These are phyloP conservation scores for Rhysida immarginata DNA, from an alignment of 1,140 invertebrate genomes.

Conservation along the genomic window DNA sequence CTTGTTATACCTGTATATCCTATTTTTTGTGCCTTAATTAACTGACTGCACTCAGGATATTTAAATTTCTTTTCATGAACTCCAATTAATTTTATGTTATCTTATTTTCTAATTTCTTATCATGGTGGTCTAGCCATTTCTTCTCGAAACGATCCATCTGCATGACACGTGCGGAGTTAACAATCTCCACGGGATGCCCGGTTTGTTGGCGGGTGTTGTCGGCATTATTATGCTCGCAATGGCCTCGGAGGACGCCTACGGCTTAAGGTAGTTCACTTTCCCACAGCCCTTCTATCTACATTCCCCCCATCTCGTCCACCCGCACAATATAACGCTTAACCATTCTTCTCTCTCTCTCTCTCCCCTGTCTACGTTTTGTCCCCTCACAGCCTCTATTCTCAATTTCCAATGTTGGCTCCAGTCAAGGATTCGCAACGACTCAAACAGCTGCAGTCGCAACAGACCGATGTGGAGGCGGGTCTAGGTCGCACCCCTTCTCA, in stretches of 20 bases:
- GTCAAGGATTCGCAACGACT: not conserved
- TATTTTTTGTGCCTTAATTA: no score
- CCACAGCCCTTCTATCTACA: not conserved
- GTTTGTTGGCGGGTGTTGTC: slow-evolving; percentile 31
- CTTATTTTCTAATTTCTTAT: no score
- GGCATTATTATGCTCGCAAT: slow-evolving; percentile 25
- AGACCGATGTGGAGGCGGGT: not conserved
- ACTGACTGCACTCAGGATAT: no score
- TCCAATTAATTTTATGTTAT: no score
- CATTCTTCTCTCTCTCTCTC: no score
- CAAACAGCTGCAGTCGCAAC: not conserved
- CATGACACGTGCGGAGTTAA: slow-evolving; percentile 39
- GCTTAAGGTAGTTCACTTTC: slow-evolving; percentile 12
- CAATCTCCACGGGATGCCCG: slow-evolving; percentile 39
- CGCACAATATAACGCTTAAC: not conserved
- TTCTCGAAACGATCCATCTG: slow-evolving; percentile 27
- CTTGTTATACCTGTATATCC: no score
- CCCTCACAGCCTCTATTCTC: not conserved
- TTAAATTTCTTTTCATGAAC: no score
- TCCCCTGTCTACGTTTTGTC: not conserved
- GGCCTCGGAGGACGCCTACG: slow-evolving; percentile 27
- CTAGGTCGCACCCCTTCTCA: not conserved
- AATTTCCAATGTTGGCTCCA: not conserved
- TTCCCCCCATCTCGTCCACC: not conserved
- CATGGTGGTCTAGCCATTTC: slow-evolving; percentile 28